Base-by-base conservation (phyloP, 1,140 invertebrate species). In the Reticulitermes speratus region DNA sequence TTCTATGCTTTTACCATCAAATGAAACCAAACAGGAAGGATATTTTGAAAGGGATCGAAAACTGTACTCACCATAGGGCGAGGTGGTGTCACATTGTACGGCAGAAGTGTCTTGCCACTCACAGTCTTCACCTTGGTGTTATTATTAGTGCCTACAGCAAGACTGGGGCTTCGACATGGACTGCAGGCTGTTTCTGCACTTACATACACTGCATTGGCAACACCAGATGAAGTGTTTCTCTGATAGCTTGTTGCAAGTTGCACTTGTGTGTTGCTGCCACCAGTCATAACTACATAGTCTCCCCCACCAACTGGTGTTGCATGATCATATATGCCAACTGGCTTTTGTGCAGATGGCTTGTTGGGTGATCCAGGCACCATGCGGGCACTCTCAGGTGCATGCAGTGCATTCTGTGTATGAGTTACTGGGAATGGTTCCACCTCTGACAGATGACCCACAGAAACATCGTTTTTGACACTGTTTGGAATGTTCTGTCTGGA, bases 21-120 rank as follows among this genome's bases (percentile, higher is more conserved):
- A 55, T 21, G 19, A 55, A 55, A 55, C 52, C 14, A 55, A 55
- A 2, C 45, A 12, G 45, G 45, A 48, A 48, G 45, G 14, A 48
- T 9, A 48, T 48, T 48, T 48, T 9, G 45, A 55, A 5, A 55
- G 52, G 52, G 19, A 21, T 5, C 14, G 19, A 16, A 16, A 55
- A 1, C 6, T 83, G 11, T 87, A 88, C 89, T 91, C 90, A 93
- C 92, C 90, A 91, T 92, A 48, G 96, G 95, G 87, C 96, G 93
- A 86, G 97, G 95, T 82, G 96, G 96, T 59, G 97, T 98, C 25
- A 98, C 95, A 91, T 96, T 97, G 88, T 97, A 98, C 2, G 96
- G 96, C 83, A 98, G 90, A 65, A 97, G 90, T 89, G 95, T 95
- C 90, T 97, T 96, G 2, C 94, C 94, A 88, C 90, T 89, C 48